Percentiles rank a stretch among this genome's conserved stretches.
Conservation (phyloP, 2,113 vertebrate genomes). For the Lepidothrix coronata region DNA sequence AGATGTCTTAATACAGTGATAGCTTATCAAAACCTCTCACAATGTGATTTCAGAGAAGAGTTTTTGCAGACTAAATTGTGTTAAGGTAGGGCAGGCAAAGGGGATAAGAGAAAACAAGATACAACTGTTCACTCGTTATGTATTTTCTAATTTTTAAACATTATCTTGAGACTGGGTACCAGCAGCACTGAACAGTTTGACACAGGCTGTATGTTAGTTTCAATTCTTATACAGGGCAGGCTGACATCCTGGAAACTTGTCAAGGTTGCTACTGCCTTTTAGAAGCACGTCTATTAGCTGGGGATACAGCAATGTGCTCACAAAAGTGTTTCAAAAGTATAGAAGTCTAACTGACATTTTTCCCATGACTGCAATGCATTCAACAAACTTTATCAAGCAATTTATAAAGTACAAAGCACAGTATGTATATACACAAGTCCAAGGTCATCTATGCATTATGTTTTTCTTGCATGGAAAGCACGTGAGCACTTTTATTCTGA, state of each 20-base stretch:
- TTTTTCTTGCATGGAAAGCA: not conserved
- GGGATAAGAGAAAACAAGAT: not conserved
- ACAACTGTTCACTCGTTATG: not conserved
- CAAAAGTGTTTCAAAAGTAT: not conserved
- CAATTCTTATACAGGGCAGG: not conserved
- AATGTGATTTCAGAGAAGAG: not conserved
- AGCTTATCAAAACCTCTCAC: slow-evolving; percentile 19
- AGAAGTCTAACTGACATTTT: not conserved
- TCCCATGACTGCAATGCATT: accelerated
- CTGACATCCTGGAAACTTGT: not conserved
- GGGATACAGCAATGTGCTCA: not conserved
- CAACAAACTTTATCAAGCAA: not conserved
- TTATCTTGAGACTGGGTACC: not conserved
- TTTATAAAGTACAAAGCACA: not conserved
- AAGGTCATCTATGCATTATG: not conserved
- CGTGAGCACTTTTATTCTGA: not conserved
- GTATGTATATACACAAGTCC: not conserved
- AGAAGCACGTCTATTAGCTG: not conserved
- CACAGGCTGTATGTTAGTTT: not conserved
- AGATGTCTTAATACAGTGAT: not conserved
- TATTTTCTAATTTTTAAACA: not conserved
- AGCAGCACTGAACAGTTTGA: not conserved
- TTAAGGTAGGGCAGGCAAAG: not conserved
- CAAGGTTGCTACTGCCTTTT: not conserved
- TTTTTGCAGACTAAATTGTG: not conserved